Evolutionary conservation across 1,140 invertebrate genomes (phyloP), one percentile per base, ranked within the genome.

Genomic region (Chironomus striatipennis): DNA sequence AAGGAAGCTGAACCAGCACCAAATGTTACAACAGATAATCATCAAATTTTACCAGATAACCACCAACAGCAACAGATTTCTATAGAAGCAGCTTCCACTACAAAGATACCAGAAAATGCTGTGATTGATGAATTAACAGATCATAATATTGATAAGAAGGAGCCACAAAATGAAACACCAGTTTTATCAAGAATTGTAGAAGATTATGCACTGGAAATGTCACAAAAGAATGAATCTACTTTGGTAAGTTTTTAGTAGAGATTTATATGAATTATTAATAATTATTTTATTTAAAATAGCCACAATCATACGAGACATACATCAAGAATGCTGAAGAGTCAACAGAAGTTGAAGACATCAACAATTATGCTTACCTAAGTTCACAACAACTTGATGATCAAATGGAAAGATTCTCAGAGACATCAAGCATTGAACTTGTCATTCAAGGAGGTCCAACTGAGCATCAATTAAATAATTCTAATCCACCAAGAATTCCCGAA

Each of bases 401-500:
- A 18, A 70, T 70, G 18, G 65, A 70, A 20, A 18, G 65, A 20
- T 70, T 20, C 18, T 70, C 65, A 8, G 65, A 70, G 20, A 70
- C 65, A 21, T 20, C 17, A 10, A 70, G 65, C 18, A 70, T 70
- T 18, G 65, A 70, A 20, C 18, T 70, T 15, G 18, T 70, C 18
- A 21, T 70, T 20, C 65, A 70, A 18, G 20, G 20, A 20, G 65
- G 20, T 70, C 17, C 65, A 20, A 9, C n/a, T 21, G 65, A 64
- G 10, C 10, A 34, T 15, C 12, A 34, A 34, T 34, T 70, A 12
- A 78, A 43, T 70, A 74, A 73, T 65, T 47, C 76, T 70, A 47
- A 24, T 70, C 42, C 34, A n/a, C 15, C 73, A 72, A 77, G 77
- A 77, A 78, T 81, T 74, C 80, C 79, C 75, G 78, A 80, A 1